These are phyloP conservation scores for Syrmaticus mikado DNA, from an alignment of 2,113 vertebrate species.

Conservation along the genomic window DNA sequence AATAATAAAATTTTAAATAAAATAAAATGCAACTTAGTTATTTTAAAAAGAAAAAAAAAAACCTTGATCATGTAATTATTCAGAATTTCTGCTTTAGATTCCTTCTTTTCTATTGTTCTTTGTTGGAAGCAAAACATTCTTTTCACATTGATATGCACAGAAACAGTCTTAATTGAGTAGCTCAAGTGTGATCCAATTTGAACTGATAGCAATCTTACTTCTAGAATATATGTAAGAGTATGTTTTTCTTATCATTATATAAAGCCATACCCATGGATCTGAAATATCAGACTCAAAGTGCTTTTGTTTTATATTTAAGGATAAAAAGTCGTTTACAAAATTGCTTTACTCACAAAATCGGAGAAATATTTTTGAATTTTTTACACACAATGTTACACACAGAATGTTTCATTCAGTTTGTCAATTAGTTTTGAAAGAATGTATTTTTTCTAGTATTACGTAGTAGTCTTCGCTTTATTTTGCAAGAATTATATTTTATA, in stretches of 20 bases:
- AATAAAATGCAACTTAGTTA: constrained; percentile 10
- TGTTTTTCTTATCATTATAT: not conserved
- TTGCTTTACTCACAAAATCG: not conserved
- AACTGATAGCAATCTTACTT: not conserved
- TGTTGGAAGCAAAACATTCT: not conserved
- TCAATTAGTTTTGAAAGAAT: not conserved
- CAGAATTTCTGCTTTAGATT: constrained; percentile 11
- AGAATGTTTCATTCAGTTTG: not conserved
- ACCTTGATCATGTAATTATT: not conserved
- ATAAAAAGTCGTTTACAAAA: not conserved
- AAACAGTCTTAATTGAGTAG: not conserved
- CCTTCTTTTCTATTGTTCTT: not conserved
- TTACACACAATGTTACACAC: not conserved
- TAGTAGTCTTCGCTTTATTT: not conserved
- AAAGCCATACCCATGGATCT: not conserved
- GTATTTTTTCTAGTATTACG: not conserved
- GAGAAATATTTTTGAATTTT: not conserved
- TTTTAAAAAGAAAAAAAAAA: not conserved
- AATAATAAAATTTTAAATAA: not conserved
- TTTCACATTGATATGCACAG: not conserved
- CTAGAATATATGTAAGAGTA: not conserved
- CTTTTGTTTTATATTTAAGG: not conserved
- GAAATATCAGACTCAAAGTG: not conserved
- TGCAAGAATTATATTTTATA: not conserved
- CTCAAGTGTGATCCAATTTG: not conserved